Conservation (phyloP, 2,888 invertebrate genomes). For the Drosophila melanosoma region DNA sequence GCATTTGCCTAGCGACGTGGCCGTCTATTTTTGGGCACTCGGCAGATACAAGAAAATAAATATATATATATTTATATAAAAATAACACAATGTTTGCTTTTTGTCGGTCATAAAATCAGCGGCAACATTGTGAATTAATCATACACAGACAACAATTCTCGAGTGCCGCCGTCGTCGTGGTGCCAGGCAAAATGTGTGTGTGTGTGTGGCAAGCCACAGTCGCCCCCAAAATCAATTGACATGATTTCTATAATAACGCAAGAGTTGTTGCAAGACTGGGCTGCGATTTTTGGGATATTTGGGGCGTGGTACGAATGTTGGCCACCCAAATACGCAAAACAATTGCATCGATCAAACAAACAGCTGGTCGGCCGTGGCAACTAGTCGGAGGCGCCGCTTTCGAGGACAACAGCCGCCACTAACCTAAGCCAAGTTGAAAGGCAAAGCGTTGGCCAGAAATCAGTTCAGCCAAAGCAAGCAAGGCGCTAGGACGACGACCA, state of each 20-base stretch:
- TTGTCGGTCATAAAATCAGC: conserved; percentile 70
- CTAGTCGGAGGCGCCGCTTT: conserved; percentile 28
- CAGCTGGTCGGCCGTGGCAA: conserved; percentile 40
- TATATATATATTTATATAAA: background rate
- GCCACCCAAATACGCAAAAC: conserved; percentile 78
- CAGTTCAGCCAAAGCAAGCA: conserved; percentile 68
- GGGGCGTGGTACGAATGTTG: conserved; percentile 75
- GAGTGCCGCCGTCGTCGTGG: conserved; percentile 48
- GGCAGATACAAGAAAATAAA: conserved; percentile 39
- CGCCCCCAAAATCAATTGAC: conserved; percentile 73
- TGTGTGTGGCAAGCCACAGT: conserved; percentile 14
- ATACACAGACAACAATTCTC: conserved; percentile 43
- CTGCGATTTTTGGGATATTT: conserved; percentile 23
- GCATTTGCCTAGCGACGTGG: conserved; percentile 56
- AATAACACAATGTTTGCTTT: conserved; percentile 48
- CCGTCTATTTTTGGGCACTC: conserved; percentile 69
- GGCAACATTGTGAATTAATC: conserved; percentile 74
- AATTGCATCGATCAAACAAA: conserved; percentile 69
- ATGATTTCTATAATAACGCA: conserved; percentile 65
- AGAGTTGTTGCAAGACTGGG: background rate
- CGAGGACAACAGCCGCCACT: conserved; percentile 58
- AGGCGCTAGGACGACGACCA: conserved; percentile 54
- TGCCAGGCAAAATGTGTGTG: conserved; percentile 54
- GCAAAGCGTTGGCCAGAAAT: conserved; percentile 74
- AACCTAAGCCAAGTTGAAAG: conserved; percentile 78